A percentile compares a stretch with the other conserved stretches of the same genome.
phyloP scores from a whole-genome alignment of 1,140 invertebrate genomes.

The Drosophila pruinosa region DNA sequence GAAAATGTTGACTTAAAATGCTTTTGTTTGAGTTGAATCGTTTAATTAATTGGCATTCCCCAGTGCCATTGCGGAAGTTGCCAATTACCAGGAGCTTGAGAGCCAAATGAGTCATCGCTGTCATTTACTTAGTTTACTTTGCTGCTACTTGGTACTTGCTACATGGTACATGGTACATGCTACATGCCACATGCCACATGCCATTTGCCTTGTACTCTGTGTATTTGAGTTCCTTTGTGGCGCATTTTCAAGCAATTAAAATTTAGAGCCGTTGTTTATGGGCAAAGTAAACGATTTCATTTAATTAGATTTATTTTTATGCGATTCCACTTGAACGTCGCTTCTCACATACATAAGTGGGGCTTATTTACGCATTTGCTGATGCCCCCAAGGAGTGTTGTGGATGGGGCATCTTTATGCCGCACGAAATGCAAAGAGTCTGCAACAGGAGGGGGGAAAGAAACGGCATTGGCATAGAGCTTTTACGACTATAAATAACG shows the following conservation, averaged over 20 bases:
- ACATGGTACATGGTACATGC: conserved; percentile 3
- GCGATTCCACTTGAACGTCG: conserved; percentile 28
- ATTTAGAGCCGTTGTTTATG: conserved; percentile 49
- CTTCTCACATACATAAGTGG: conserved; percentile 30
- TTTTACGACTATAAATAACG: conserved; percentile 81
- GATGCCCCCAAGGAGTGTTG: background rate
- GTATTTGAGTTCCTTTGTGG: conserved; percentile 1
- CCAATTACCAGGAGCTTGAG: conserved; percentile 44
- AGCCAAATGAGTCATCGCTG: conserved; percentile 28
- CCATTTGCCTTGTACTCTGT: conserved; percentile 1
- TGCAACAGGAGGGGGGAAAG: conserved; percentile 24
- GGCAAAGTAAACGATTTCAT: conserved; percentile 56
- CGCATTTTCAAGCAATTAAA: conserved; percentile 56
- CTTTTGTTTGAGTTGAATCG: conserved; percentile 21
- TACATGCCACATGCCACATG: conserved; percentile 2
- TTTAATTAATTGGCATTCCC: conserved; percentile 36
- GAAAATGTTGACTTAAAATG: conserved; percentile 22
- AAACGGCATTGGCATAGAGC: conserved; percentile 54
- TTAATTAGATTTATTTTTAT: conserved; percentile 77
- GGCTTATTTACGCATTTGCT: conserved; percentile 47
- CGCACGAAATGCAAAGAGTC: conserved; percentile 49
- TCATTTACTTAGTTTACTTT: conserved; percentile 12
- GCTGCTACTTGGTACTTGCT: conserved; percentile 2
- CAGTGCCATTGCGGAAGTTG: conserved; percentile 48
- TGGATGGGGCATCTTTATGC: no score